These are phyloP conservation scores for Caenorhabditis afra DNA, from an alignment of 2,888 invertebrate species.

Conservation along the genomic window DNA sequence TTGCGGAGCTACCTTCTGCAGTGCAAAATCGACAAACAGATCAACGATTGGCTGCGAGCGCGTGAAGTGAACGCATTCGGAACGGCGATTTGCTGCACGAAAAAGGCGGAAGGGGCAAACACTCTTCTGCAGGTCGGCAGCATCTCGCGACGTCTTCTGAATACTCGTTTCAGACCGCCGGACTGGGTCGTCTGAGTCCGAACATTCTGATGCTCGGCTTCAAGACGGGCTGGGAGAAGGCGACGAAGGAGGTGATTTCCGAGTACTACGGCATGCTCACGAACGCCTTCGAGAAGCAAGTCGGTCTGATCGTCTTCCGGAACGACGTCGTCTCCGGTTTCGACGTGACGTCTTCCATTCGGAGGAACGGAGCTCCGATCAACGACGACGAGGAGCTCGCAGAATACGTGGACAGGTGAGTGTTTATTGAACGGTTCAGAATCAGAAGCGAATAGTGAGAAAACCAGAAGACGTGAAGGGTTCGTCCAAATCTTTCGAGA, in stretches of 20 bases:
- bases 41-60: conserved; percentile 49
- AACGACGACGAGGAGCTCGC: conserved; percentile 59
- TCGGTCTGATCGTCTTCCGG: conserved; percentile 57
- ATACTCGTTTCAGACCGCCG: conserved; percentile 55
- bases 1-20: conserved; percentile 55
- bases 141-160: too few relatives aligned
- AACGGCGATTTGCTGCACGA: conserved; percentile 53
- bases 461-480: conserved; percentile 9
- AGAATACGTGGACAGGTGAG: conserved; percentile 56
- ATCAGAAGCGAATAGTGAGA: background rate
- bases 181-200: conserved; percentile 60
- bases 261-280: conserved; percentile 60
- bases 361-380: conserved; percentile 50
- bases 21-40: conserved; percentile 59
- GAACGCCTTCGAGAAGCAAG: conserved; percentile 60
- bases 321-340: conserved; percentile 53
- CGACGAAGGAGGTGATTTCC: conserved; percentile 22
- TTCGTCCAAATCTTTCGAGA: conserved; percentile 4
- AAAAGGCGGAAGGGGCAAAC: conserved; percentile 46
- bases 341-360: conserved; percentile 56
- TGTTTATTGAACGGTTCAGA: background rate
- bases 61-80: conserved; percentile 58
- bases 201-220: conserved; percentile 65
- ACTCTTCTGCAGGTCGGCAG: conserved; percentile 21
- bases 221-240: conserved; percentile 57